Conservation (phyloP, 1,140 invertebrate species). For the Neomicropteryx cornuta region DNA sequence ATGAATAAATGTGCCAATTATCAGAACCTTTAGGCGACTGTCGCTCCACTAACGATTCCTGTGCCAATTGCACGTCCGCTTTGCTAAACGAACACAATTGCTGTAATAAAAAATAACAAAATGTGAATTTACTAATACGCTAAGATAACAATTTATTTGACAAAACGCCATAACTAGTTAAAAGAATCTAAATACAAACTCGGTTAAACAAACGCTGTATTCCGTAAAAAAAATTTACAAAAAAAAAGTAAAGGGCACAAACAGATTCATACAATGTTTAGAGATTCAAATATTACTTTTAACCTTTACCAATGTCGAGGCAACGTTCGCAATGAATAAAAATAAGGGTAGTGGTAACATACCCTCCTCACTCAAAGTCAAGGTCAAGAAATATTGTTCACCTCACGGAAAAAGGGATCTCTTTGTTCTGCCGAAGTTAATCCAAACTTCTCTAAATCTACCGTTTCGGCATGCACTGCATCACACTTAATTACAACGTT, state of each 20-base stretch:
- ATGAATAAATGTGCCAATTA: too few species aligned
- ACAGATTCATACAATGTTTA: constrained; percentile 8
- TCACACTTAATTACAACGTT: constrained; percentile 34
- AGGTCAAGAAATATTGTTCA: constrained; percentile 37
- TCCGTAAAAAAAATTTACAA: neutral
- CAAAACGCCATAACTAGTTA: neutral
- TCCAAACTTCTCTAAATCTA: constrained; percentile 32
- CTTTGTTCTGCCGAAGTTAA: constrained; percentile 36
- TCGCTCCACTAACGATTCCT: too few species aligned
- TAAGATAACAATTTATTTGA: neutral
- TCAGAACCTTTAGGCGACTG: too few species aligned
- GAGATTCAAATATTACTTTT: constrained; percentile 5
- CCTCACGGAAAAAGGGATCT: constrained; percentile 40
- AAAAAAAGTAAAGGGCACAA: constrained; percentile 3
- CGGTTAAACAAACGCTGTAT: too few species aligned
- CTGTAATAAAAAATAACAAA: too few species aligned
- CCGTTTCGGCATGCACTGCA: constrained; percentile 25
- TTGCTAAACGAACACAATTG: too few species aligned
- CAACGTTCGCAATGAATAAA: neutral
- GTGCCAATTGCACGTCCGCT: too few species aligned
- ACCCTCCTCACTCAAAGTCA: constrained; percentile 26
- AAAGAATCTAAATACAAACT: neutral
- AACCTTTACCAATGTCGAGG: constrained; percentile 10
- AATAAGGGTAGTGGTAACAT: constrained; percentile 12
- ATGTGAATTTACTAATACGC: too few species aligned